Conservation (phyloP, 1,140 invertebrate species). For the Agrypnia vestita region DNA sequence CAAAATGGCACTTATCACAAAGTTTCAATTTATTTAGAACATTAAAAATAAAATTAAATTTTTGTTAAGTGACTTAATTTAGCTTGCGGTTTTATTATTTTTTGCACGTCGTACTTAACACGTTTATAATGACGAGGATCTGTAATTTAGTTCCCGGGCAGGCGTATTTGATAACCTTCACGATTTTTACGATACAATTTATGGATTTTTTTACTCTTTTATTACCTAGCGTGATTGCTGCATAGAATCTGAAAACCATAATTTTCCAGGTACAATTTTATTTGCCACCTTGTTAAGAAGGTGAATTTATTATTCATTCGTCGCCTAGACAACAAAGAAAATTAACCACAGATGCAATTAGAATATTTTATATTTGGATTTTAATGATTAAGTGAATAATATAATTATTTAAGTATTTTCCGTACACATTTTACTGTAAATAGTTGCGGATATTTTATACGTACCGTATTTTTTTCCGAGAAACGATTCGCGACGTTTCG, state of each 20-base stretch:
- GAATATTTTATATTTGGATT: too few relatives aligned
- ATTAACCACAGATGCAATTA: too few relatives aligned
- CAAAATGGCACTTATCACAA: too few relatives aligned
- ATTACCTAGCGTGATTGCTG: slow-evolving; percentile 41
- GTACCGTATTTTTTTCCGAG: too few relatives aligned
- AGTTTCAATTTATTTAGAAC: too few relatives aligned
- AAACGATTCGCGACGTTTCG: too few relatives aligned
- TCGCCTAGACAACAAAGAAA: neutral
- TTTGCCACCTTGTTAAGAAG: neutral
- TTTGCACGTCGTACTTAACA: slow-evolving; percentile 7
- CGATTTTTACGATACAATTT: slow-evolving; percentile 52
- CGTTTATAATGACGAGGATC: slow-evolving; percentile 31
- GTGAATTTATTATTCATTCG: slow-evolving; percentile 3
- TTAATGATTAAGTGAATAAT: too few relatives aligned
- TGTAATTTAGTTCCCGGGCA: slow-evolving; percentile 43
- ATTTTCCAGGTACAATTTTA: neutral
- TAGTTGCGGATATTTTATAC: too few relatives aligned
- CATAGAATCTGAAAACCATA: neutral
- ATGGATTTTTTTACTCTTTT: slow-evolving; percentile 37
- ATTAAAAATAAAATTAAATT: too few relatives aligned
- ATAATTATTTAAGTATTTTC: too few relatives aligned
- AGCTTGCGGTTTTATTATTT: neutral
- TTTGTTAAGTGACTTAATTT: neutral
- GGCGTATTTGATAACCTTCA: slow-evolving; percentile 53
- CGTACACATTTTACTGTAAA: too few relatives aligned